Percentiles rank a stretch among this genome's conserved stretches.
phyloP scores from a whole-genome alignment of 2,113 vertebrate species.

The Poicephalus gulielmi region DNA sequence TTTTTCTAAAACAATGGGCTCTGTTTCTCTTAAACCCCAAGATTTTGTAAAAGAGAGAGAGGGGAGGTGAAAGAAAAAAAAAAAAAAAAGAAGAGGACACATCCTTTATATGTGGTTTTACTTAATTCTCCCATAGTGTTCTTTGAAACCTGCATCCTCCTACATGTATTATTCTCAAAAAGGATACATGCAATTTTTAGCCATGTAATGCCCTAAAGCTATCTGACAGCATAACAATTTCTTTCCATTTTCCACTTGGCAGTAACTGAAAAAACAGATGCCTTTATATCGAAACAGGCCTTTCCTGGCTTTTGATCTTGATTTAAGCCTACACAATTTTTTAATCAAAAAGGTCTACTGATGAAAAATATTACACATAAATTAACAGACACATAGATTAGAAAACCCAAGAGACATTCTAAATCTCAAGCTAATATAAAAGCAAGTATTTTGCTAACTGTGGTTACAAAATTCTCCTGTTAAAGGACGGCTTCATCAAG shows the following conservation, averaged over 20 bases:
- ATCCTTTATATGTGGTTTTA: neutral
- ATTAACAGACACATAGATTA: neutral
- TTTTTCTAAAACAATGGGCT: neutral
- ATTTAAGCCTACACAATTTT: neutral
- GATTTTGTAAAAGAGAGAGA: neutral
- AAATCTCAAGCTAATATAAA: neutral
- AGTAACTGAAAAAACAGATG: slow-evolving; percentile 3
- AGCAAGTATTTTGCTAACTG: neutral
- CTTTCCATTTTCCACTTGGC: slow-evolving; percentile 27
- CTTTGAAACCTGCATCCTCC: neutral
- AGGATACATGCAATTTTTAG: neutral
- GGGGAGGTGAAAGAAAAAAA: no score
- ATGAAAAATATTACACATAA: neutral
- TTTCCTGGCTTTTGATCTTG: neutral
- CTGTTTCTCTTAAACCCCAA: neutral
- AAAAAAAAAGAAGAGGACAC: neutral
- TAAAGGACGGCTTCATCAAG: neutral
- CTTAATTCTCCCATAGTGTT: neutral
- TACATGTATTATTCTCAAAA: neutral
- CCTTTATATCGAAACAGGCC: neutral
- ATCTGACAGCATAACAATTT: neutral
- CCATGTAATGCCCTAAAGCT: neutral
- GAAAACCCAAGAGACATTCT: neutral
- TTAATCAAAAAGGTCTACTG: neutral
- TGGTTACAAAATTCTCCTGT: neutral